Evolutionary conservation across 64 coral and sea anemone species (phyloP).

Genomic region (Porites lutea): DNA sequence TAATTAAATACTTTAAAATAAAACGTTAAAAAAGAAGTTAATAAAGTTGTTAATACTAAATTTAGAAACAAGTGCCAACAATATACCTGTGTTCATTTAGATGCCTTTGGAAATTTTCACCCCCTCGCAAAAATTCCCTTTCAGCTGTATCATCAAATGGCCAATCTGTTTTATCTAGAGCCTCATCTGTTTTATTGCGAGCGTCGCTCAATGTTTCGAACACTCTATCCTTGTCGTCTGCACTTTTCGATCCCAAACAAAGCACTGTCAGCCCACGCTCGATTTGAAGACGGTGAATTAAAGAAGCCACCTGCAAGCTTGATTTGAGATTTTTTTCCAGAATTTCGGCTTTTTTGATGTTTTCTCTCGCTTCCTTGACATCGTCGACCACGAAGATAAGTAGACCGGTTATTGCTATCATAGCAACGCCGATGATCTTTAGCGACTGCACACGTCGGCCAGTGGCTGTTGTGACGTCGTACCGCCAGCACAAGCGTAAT

Average conservation of each 20-base stretch:
- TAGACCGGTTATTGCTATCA: slow-evolving; percentile 34
- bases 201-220: not conserved
- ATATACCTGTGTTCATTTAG: not conserved
- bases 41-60: too few species aligned
- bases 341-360: not conserved
- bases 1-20: too few species aligned
- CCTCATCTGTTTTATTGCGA: not conserved
- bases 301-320: slow-evolving; percentile 52
- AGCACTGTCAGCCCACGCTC: slow-evolving; percentile 79
- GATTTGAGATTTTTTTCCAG: not conserved
- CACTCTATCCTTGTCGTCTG: not conserved
- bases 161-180: not conserved
- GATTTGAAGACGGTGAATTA: slow-evolving; percentile 78
- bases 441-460: slow-evolving; percentile 39
- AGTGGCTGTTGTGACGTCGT: slow-evolving; percentile 14
- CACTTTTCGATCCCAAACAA: slow-evolving; percentile 44
- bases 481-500: slow-evolving; percentile 7
- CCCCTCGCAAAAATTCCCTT: not conserved
- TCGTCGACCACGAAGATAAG: slow-evolving; percentile 50
- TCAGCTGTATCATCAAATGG: not conserved
- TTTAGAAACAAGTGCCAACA: not conserved
- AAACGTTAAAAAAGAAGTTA: too few species aligned
- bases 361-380: slow-evolving; percentile 12
- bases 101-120: not conserved
- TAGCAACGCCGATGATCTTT: slow-evolving; percentile 51